Evolutionary conservation across 2,888 invertebrate species (phyloP), one percentile per base, ranked within the genome.

Genomic region (Synanthedon myopaeformis): DNA sequence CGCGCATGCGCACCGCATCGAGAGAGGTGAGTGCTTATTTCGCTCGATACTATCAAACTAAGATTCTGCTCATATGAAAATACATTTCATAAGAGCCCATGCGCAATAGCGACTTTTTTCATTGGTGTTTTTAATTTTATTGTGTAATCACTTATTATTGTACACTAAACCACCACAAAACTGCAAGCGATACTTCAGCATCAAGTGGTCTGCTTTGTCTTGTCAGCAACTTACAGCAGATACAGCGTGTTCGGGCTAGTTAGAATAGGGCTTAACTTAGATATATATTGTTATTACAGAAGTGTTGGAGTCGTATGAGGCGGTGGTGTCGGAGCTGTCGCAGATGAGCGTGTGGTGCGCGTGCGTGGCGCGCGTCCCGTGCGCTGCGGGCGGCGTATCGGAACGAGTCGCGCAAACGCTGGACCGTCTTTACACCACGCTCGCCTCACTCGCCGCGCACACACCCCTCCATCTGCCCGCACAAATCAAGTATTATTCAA

Each of bases 241-340:
- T 35, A 35, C 10, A 35, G 35, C 8, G 35, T 10, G 35, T 10
- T 23, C 5, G 23, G 23, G 23, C 23, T 23, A 23, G 10, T 35
- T 10, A 35, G 10, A 10, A 10, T 35, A 10, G 28, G 6, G 28
- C 23, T 28, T 49, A 14, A 14, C 5, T 49, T 14, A 13, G n/a
- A 3, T n/a, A 14, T 12, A 4, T 23, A 4, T 35, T 35, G 35
- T 45, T 45, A n/a, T 65, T 61, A 0, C 70, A 86, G 86, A 84
- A 56, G 28, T 77, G 10, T 66, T 65, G 2, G 81, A 80, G 57
- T 58, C 79, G 4, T 78, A 79, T 70, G 75, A 74, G 53, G 69
- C 69, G 0, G 51, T 76, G 14, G 64, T 81, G 6, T 59, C 79
- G 12, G 79, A 83, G 56, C 61, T 83, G 17, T 82, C 82, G 19